Base-by-base conservation (phyloP, 2,113 vertebrate species). In the Phaethon lepturus region DNA sequence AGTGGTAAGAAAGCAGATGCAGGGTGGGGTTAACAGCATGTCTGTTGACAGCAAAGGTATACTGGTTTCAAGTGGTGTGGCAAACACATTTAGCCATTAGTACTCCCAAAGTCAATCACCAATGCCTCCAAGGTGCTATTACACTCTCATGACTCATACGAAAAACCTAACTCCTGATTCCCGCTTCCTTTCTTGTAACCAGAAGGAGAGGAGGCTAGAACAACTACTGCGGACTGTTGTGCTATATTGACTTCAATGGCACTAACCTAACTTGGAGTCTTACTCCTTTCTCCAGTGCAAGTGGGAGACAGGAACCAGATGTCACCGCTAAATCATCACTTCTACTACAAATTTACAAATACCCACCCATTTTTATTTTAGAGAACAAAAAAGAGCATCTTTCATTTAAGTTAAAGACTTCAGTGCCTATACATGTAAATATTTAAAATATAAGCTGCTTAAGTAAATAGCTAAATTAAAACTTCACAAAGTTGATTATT, bases 71-170 rank as follows among this genome's bases (percentile, higher is more conserved):
- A 35, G 59, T 22, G 17, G 29, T 24, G 18, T 28, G 25, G 49
- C 35, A 40, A 75, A 74, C 25, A 16, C 28, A 17, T 50, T 52
- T 17, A 91, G 69, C 62, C 49, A 53, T 11, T 17, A 26, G 25
- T 33, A 73, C 28, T 92, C 64, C 33, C 20, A 47, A 86, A 81
- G 33, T 58, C 2, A 5, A 69, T 66, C 88, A 81, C 84, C 76
- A 96, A 2, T 91, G 92, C 91, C 88, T 85, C 74, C 59, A 55
- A 89, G 84, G 80, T 76, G 67, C 82, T 60, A 38, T 47, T 89
- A 68, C 68, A 78, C 60, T 20, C 74, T 85, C 23, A 18, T 74
- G 79, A 93, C 35, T 93, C 91, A 80, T 14, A 56, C 42, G 31
- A n/a, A 84, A 80, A 88, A 49, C 19, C 18, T 53, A 74, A 68